Evolutionary conservation across 2,888 invertebrate species (phyloP).

Genomic region (Oxystoma pomonae): DNA sequence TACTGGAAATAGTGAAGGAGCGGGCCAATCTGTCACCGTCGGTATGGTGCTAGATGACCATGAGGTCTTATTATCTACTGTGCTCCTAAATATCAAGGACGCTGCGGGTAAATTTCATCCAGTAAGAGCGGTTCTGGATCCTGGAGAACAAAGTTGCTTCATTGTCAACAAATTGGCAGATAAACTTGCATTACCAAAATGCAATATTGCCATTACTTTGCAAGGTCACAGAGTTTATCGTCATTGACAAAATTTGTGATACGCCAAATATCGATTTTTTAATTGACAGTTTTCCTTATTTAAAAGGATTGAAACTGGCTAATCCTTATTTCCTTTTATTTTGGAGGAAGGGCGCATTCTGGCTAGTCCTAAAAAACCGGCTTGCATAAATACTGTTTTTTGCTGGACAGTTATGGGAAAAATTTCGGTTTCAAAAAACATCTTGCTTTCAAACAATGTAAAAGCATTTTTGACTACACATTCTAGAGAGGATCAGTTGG

Average conservation of each 20-base stretch:
- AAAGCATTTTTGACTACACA: not conserved
- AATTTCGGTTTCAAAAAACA: not conserved
- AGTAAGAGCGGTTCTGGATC: not conserved
- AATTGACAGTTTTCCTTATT: not conserved
- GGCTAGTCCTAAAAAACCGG: not conserved
- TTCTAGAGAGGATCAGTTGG: not conserved
- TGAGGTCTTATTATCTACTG: not conserved
- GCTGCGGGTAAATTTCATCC: not conserved
- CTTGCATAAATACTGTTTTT: not conserved
- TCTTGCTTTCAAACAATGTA: not conserved
- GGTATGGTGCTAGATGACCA: not conserved
- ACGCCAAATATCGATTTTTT: not conserved
- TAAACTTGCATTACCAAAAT: not conserved
- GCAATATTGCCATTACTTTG: not conserved
- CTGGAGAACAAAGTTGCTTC: not conserved
- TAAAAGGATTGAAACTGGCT: not conserved
- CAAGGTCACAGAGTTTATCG: not conserved
- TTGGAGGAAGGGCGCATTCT: not conserved
- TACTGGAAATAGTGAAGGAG: not conserved
- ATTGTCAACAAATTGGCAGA: not conserved
- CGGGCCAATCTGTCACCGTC: not conserved
- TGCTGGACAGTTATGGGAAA: not conserved
- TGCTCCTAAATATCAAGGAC: not conserved
- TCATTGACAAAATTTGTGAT: slow-evolving; percentile 3
- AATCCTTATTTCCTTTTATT: not conserved